A percentile compares a stretch with the other conserved stretches of the same genome.
These are phyloP conservation scores for Muntiacus reevesi DNA, from an alignment of 2,113 vertebrate genomes.

Conservation along the genomic window DNA sequence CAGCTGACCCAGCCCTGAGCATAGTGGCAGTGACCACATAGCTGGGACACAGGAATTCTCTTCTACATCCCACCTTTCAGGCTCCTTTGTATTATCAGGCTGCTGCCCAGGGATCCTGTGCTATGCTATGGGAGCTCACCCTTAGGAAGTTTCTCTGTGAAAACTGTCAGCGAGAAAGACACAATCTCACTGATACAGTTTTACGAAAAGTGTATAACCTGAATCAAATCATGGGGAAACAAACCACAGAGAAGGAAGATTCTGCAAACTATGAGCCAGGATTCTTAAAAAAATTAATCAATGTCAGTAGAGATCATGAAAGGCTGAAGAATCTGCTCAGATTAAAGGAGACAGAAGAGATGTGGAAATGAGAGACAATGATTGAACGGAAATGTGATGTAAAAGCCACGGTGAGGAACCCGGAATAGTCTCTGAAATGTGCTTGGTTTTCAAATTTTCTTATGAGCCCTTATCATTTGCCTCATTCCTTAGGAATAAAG, in stretches of 20 bases:
- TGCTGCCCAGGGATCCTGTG: background rate
- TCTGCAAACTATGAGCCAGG: background rate
- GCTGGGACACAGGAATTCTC: background rate
- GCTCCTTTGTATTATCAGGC: background rate
- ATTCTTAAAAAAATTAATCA: background rate
- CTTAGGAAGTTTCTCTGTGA: background rate
- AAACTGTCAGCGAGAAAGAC: background rate
- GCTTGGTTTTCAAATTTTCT: background rate
- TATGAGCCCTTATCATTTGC: background rate
- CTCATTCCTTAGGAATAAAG: background rate
- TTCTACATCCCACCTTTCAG: background rate
- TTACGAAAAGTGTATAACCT: background rate
- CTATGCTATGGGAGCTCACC: background rate
- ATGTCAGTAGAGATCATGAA: background rate
- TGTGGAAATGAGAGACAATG: background rate
- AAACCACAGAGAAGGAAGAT: background rate
- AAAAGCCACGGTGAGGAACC: background rate
- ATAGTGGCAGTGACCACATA: rapidly evolving
- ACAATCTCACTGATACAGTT: background rate
- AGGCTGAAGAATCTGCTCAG: background rate
- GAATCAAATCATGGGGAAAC: background rate
- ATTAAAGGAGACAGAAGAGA: background rate
- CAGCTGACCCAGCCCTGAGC: background rate
- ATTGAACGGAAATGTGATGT: background rate
- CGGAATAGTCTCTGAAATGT: background rate